phyloP scores from a whole-genome alignment of 2,113 vertebrate species.

The Rhea pennata region DNA sequence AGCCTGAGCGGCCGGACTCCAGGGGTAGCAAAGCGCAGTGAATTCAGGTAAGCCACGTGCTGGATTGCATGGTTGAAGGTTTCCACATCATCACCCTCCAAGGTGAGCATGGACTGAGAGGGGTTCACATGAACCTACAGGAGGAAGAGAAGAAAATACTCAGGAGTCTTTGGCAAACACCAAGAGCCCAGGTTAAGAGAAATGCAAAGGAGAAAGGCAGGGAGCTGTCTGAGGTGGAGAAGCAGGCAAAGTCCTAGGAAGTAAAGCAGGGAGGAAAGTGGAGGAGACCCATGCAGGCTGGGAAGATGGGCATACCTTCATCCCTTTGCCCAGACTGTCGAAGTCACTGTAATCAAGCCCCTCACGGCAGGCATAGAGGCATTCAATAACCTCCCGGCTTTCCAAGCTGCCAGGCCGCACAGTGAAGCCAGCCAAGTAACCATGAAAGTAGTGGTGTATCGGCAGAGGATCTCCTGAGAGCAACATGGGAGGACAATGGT shows the following conservation, averaged over 20 bases:
- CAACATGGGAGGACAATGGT: constrained; percentile 74
- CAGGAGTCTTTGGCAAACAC: not conserved
- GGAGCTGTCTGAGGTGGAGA: not conserved
- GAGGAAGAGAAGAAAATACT: not conserved
- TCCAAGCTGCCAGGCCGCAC: constrained; percentile 95
- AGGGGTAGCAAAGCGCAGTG: constrained; percentile 93
- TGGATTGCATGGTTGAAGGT: constrained; percentile 97
- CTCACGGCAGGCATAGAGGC: constrained; percentile 97
- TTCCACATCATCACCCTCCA: constrained; percentile 97
- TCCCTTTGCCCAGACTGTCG: constrained; percentile 97
- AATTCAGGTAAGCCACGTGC: constrained; percentile 98
- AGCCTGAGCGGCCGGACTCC: constrained; percentile 95
- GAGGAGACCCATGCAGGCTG: constrained; percentile 62
- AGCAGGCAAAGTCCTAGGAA: constrained; percentile 55
- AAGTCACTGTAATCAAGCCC: constrained; percentile 98
- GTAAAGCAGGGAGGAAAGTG: constrained; percentile 33
- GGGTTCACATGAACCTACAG: constrained; percentile 95
- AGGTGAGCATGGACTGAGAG: constrained; percentile 92
- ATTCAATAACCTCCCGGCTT: constrained; percentile 97
- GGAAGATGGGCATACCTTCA: constrained; percentile 88
- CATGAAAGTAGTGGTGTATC: constrained; percentile 91
- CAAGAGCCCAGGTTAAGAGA: not conserved
- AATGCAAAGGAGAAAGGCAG: constrained; percentile 1
- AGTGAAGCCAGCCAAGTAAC: constrained; percentile 96
- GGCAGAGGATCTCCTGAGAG: constrained; percentile 82